A percentile compares a stretch with the other conserved stretches of the same genome.
phyloP scores from a whole-genome alignment of 2,113 vertebrate genomes.

The Corythaixoides concolor region DNA sequence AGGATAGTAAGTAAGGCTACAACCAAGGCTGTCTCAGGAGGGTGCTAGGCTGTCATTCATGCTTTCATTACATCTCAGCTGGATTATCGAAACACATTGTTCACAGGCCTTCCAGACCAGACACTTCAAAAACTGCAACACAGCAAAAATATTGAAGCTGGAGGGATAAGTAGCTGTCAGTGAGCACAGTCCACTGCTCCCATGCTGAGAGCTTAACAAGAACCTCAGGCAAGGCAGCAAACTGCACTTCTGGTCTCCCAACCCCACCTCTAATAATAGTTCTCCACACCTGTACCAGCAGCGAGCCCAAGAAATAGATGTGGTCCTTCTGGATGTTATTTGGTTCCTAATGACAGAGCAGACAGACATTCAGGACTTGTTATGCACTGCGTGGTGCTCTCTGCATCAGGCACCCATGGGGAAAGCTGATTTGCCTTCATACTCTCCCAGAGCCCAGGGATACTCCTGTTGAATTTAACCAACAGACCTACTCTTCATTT shows the following conservation, averaged over 20 bases:
- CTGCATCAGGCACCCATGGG: background rate
- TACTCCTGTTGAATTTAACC: background rate
- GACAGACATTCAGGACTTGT: background rate
- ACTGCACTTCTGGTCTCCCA: background rate
- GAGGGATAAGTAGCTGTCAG: conserved; percentile 8
- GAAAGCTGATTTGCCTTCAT: background rate
- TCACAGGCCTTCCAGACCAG: conserved; percentile 32
- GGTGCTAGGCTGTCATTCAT: conserved; percentile 50
- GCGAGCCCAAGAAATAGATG: background rate
- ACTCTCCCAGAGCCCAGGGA: background rate
- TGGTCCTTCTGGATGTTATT: background rate
- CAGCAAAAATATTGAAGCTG: conserved; percentile 26
- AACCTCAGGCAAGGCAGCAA: background rate
- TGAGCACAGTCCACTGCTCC: background rate
- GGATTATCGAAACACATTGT: conserved; percentile 37
- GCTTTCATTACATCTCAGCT: conserved; percentile 46
- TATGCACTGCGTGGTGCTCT: background rate
- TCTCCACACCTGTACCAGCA: background rate
- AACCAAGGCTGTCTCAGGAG: conserved; percentile 40
- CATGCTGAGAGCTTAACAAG: conserved; percentile 28
- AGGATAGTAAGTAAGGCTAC: background rate
- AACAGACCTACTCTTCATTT: background rate
- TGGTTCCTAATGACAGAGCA: background rate
- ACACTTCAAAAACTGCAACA: conserved; percentile 34
- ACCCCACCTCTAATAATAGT: background rate